Base-by-base conservation (phyloP, 2,797 vertebrate species). In the Myotis daubentonii region DNA sequence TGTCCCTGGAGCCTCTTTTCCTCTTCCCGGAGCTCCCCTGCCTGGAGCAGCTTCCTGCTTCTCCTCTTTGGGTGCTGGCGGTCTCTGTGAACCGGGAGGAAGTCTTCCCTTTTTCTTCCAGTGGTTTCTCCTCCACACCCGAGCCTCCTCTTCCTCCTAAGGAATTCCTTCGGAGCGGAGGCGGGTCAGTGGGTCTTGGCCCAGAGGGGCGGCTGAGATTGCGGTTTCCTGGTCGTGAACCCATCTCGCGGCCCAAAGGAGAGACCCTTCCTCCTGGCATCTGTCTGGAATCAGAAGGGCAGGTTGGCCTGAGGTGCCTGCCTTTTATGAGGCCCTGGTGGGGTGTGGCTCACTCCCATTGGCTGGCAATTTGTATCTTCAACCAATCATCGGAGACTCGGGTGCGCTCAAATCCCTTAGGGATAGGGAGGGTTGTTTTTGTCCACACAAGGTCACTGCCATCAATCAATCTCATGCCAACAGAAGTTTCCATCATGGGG, bases 231-330 rank as follows among this genome's bases (percentile, higher is more conserved):
- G 2, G 4, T 12, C 17, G 16, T 0, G 28, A 9, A 38, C 28
- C 62, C 62, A 94, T 79, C 62, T 4, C 2, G 33, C 22, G 8
- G 3, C 33, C 28, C 6, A 7, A 25, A 2, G 0, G 2, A 16
- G 17, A 2, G 2, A 0, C 4, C 23, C 4, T 11, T 4, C 5
- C 5, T 19, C 23, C 6, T 0, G 0, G 4, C 0, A 22, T 4
- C 57, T 1, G 10, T n/a, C 17, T 1, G 1, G n/a, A 13, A 5
- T 7, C 20, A 20, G 23, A 30, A 13, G 1, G 22, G 51, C 3
- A 1, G 25, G 3, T 4, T 5, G 6, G 5, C 25, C 5, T 4
- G 16, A 15, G 0, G 16, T 4, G 22, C 15, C 9, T 15, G 47
- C 66, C 23, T 80, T 94, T 91, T 74, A 49, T 74, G 30, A 12